These are phyloP conservation scores for Buphagus erythrorhynchus DNA, from an alignment of 2,797 vertebrate genomes.

Conservation along the genomic window DNA sequence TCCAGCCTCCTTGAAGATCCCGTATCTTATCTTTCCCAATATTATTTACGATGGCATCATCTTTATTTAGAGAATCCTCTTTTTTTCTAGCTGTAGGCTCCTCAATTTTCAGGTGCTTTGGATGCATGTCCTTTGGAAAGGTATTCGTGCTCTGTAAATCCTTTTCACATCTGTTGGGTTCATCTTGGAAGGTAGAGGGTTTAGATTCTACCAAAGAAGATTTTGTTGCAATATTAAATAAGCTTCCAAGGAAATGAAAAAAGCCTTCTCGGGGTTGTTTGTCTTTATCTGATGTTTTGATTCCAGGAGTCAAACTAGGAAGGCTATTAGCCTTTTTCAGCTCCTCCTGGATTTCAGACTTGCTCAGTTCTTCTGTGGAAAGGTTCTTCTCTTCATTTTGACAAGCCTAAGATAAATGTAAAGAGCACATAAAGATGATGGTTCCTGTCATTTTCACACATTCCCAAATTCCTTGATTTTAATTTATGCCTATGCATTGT, in stretches of 20 bases:
- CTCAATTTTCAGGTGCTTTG: background rate
- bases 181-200: conserved; percentile 58
- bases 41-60: background rate
- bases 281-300: conserved; percentile 67
- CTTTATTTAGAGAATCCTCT: background rate
- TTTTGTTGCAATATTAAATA: conserved; percentile 80
- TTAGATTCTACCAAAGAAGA: conserved; percentile 72
- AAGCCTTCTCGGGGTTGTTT: conserved; percentile 79
- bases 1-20: conserved; percentile 45
- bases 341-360: conserved; percentile 65
- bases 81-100: background rate
- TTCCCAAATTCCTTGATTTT: background rate
- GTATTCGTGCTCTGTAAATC: conserved; percentile 16
- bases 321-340: conserved; percentile 72
- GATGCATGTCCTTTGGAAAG: background rate
- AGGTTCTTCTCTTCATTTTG: conserved; percentile 68
- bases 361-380: conserved; percentile 67
- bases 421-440: background rate
- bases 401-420: conserved; percentile 60
- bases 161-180: conserved; percentile 56
- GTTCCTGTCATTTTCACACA: background rate
- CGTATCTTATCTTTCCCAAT: background rate
- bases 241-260: conserved; percentile 81
- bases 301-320: conserved; percentile 57
- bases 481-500: background rate